Evolutionary conservation across 1,140 invertebrate species (phyloP), one percentile per base, ranked within the genome.

Genomic region (Palaemon carinicauda): DNA sequence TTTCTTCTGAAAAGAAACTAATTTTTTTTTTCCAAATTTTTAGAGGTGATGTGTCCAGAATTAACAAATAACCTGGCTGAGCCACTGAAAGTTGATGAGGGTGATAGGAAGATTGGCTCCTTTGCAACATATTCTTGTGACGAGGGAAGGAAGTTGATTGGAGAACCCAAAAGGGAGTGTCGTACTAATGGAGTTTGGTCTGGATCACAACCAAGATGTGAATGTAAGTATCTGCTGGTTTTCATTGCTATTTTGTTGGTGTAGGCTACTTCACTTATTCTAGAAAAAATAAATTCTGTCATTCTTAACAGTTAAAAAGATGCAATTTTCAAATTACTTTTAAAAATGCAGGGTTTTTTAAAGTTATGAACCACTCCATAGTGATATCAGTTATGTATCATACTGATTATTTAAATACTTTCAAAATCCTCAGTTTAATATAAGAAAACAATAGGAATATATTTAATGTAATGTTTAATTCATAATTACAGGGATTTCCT

Each of bases 121-220:
- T 94, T 94, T 1, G 95, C 96, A 1, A 95, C 93, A 0, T 98
- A 97, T 91, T 94, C 96, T 90, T 98, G 97, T 90, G 96, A 97
- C 90, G 92, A 94, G 1, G 96, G 96, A 0, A 94, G 97, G 90
- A 92, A 95, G 54, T 92, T 97, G 85, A 93, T 94, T 9, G 96
- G 96, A 0, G 94, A 95, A 82, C 90, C 93, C 0, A 93, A 91
- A 19, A 93, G 95, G 17, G 93, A 93, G 19, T 97, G 96, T 90
- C 93, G 93, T 24, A 93, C 92, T 69, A 93, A 95, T 83, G 96
- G 96, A 2, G 95, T 96, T 89, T 97, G 96, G 96, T 95, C 94
- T 19, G 95, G 95, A 3, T 93, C 94, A 65, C 93, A 95, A 15
- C 96, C 96, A 0, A 93, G 92, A 73, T 97, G 96, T 91, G 94